phyloP scores from a whole-genome alignment of 2,888 invertebrate species.

The Dinocampus coccinellae region DNA sequence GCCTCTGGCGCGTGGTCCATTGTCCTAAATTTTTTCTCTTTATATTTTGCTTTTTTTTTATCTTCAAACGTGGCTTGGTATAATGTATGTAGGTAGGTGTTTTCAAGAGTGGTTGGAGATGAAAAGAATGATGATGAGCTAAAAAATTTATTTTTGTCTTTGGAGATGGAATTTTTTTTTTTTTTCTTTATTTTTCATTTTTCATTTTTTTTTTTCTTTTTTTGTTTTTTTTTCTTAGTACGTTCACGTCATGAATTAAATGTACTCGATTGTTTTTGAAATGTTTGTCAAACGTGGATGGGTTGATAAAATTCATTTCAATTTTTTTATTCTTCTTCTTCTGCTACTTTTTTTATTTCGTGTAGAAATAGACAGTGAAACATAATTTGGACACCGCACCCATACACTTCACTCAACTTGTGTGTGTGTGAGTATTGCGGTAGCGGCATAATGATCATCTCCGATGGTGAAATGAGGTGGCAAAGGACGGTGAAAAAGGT shows the following conservation, averaged over 20 bases:
- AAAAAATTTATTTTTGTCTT: not conserved
- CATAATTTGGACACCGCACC: not conserved
- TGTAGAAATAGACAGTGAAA: not conserved
- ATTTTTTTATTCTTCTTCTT: not conserved
- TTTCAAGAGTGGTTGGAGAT: not conserved
- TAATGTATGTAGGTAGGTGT: not conserved
- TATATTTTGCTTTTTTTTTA: not conserved
- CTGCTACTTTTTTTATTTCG: not conserved
- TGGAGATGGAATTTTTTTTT: not conserved
- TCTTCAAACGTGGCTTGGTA: not conserved
- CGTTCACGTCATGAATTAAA: slow-evolving; percentile 5
- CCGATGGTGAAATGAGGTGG: not conserved
- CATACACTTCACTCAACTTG: not conserved
- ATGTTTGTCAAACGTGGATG: not conserved
- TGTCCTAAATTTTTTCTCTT: slow-evolving; percentile 23
- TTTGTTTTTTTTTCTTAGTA: not conserved
- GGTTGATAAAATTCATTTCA: not conserved
- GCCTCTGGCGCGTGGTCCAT: slow-evolving; percentile 30
- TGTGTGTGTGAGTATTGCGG: not conserved
- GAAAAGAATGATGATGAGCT: not conserved
- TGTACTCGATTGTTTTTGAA: not conserved
- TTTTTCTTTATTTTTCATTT: not conserved
- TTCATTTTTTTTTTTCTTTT: not conserved
- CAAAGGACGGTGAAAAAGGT: slow-evolving; percentile 18
- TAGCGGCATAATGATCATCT: slow-evolving; percentile 6